Evolutionary conservation across 2,888 invertebrate species (phyloP), one percentile per base, ranked within the genome.

Genomic region (Linnaemya vulpina): DNA sequence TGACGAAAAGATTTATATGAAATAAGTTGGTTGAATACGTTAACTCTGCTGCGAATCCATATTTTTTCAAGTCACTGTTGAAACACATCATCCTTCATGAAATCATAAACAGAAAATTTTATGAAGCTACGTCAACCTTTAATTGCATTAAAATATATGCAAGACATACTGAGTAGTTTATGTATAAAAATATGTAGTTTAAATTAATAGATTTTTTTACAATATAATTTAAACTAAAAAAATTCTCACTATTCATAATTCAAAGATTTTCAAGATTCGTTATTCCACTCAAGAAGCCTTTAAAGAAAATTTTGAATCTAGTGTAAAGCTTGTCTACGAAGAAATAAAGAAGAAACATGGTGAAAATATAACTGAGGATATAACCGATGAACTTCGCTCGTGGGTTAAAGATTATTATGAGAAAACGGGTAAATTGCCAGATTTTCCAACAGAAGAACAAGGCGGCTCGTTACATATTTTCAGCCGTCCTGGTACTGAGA

Each of bases 361-460:
- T 15, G 94, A 94, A 0, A 94, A 94, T 86, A 95, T 98, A 89
- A 96, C 96, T 89, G 98, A 98, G 81, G 96, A 96, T 87, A 96
- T 98, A 88, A 95, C 96, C 86, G 96, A 96, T 89, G 97, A 98
- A 93, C 95, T 98, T 30, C 94, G 98, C 84, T 95, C 95, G 83
- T 98, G 98, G 98, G 95, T 98, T 85, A 94, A 95, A 87, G 96
- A 96, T 87, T 97, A 96, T 90, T 96, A 96, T 91, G 94, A 96
- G 51, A 95, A 96, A 88, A 96, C 96, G 7, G 97, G 96, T 35
- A 96, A 96, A 90, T 95, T 98, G 89, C 98, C 99, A 0, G 98
- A 98, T 87, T 95, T 97, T 89, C 98, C 98, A 0, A 96, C 97
- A 3, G 97, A 96, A 86, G 98, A 98, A 89, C 95, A 96, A 88